Base-by-base conservation (phyloP, 2,888 invertebrate genomes). In the Papilio elwesi region DNA sequence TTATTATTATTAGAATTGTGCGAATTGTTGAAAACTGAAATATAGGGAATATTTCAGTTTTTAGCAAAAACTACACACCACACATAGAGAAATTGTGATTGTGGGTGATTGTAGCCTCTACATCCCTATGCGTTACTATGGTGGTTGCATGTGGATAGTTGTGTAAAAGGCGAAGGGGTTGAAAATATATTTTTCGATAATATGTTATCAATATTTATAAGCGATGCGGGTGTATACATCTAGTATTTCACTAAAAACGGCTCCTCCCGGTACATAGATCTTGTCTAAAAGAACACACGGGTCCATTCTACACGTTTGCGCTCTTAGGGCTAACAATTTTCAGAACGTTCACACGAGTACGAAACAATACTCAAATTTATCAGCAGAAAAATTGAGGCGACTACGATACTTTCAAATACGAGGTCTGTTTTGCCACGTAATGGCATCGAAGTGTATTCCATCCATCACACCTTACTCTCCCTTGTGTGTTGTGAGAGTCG, bases 241-340 rank as follows among this genome's bases (percentile, higher is more conserved):
- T 26, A n/a, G n/a, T n/a, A 26, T 26, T 26, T 26, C 26, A 26
- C 26, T 26, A 43, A 1, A 43, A 13, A 62, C 0, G 38, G 36
- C 43, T 59, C 38, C 43, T 62, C 10, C 13, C 13, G 43, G 59
- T 15, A 62, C 43, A 43, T 62, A 43, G 15, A 62, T 62, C 57
- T 59, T 8, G 43, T 62, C 43, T 57, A 43, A 43, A 4, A 43
- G 13, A 62, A n/a, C 59, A 43, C 15, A 62, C 9, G 59, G n/a
- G 38, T 6, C n/a, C 13, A 6, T 43, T 43, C 43, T 62, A 43
- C 59, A 62, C n/a, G 38, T 62, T 62, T 62, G 43, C 38, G 59
- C 59, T 62, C 43, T 62, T 62, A 62, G 43, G 43, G 43, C 9
- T 62, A 43, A 62, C 59, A 62, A 4, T 51, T 51, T 59, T 43